Conservation (phyloP, 2,888 invertebrate genomes). For the Sisyra nigra region DNA sequence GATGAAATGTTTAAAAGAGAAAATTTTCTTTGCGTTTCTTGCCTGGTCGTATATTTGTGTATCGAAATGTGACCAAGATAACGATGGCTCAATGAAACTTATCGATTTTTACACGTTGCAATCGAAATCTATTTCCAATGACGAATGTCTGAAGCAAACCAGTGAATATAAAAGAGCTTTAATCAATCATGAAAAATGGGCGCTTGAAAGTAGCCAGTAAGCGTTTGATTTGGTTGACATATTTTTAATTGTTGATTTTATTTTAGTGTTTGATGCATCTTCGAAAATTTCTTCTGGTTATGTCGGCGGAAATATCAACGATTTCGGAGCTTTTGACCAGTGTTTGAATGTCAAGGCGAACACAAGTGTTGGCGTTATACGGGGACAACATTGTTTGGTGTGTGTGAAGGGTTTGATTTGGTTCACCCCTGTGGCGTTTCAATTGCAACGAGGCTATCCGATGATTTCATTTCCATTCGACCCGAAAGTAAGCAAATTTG, state of each 20-base stretch:
- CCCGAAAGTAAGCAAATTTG: not conserved
- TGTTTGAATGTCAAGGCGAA: conserved; percentile 17
- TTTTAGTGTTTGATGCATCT: conserved; percentile 25
- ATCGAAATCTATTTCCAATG: not conserved
- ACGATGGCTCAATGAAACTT: too few relatives aligned
- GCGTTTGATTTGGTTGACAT: not conserved
- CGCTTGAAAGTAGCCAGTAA: not conserved
- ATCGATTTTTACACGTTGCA: conserved; percentile 3
- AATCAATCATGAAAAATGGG: not conserved
- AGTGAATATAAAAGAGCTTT: conserved; percentile 8
- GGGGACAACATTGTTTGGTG: conserved; percentile 1
- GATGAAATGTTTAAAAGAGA: too few relatives aligned
- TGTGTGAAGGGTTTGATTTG: not conserved
- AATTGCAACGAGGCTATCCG: not conserved
- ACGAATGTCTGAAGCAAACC: not conserved
- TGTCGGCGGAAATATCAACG: conserved; percentile 23
- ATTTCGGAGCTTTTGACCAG: conserved; percentile 26
- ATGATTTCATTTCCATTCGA: not conserved
- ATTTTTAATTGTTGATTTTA: too few relatives aligned
- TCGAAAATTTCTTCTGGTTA: conserved; percentile 25
- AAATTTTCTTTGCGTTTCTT: too few relatives aligned
- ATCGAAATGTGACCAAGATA: too few relatives aligned
- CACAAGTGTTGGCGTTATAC: not conserved
- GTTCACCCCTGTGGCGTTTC: not conserved
- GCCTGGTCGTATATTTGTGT: too few relatives aligned